Evolutionary conservation across 2,113 vertebrate species (phyloP), one percentile per base, ranked within the genome.

Genomic region (Myotis brandtii): DNA sequence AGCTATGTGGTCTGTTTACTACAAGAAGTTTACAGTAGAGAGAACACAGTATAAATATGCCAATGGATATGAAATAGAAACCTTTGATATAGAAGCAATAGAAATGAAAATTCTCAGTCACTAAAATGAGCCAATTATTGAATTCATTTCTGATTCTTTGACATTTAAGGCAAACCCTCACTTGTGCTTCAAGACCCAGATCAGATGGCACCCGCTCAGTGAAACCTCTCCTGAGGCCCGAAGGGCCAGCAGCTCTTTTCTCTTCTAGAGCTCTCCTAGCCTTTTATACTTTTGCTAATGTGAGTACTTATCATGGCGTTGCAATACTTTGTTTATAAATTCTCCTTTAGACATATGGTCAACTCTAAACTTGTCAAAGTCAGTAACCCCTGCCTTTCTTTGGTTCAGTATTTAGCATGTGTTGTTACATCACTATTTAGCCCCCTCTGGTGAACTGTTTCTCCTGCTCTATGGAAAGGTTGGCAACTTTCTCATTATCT

Each of bases 131-230:
- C 48, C 59, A 12, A 20, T 48, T 81, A 69, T 1, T 13, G 34
- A n/a, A 69, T 77, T 69, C 84, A n/a, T 72, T 90, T 76, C 59
- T 43, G 40, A 82, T 56, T 96, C 91, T 50, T 25, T 43, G 30
- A 77, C 6, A 23, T 59, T 59, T 17, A 77, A 67, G 14, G 34
- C 11, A 69, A 92, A 85, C 7, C 40, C 20, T 0, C 52, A 46
- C 59, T 80, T 40, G 9, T 50, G 1, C 5, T 3, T 81, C 32
- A 50, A 88, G 75, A 69, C 4, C 25, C n/a, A 46, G 30, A 16
- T 48, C 37, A 62, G 18, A 79, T 0, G 40, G 27, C 4, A 67
- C 52, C 16, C 17, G 23, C 9, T 88, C 66, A 43, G 10, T 34
- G 40, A 85, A 72, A 23, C 17, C 1, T 59, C 12, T 62, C 27